Conservation (phyloP, 1,140 invertebrate species). For the Philotrypesis tridentata region DNA sequence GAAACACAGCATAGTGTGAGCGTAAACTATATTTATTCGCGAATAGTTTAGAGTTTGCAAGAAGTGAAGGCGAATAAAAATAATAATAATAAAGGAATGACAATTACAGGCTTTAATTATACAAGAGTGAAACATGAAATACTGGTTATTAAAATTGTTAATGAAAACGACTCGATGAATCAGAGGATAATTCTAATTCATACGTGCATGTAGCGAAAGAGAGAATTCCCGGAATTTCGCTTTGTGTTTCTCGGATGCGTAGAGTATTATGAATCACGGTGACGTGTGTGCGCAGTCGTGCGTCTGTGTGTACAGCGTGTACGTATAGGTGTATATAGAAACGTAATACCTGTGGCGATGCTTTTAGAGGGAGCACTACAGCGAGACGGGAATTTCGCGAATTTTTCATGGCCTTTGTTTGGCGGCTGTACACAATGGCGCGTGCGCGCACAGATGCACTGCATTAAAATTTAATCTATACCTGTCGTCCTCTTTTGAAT, state of each 20-base stretch:
- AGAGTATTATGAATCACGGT: background rate
- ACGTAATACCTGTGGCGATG: background rate
- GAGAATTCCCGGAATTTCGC: background rate
- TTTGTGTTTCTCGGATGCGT: background rate
- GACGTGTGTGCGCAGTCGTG: too few relatives aligned
- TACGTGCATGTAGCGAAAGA: background rate
- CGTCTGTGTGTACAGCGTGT: too few relatives aligned
- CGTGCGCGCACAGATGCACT: background rate
- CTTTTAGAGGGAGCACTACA: background rate
- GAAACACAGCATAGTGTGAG: too few relatives aligned
- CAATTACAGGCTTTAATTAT: too few relatives aligned
- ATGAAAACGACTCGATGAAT: background rate
- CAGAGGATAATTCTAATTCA: background rate
- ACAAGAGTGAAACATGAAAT: too few relatives aligned
- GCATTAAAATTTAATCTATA: conserved; percentile 49
- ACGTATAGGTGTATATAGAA: too few relatives aligned
- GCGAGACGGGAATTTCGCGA: background rate
- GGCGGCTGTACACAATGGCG: too few relatives aligned
- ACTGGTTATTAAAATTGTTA: background rate
- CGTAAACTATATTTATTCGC: too few relatives aligned
- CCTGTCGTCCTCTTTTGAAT: conserved; percentile 85
- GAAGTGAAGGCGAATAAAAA: too few relatives aligned
- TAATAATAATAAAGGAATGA: background rate
- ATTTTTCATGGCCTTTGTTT: background rate
- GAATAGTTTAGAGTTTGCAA: too few relatives aligned